phyloP scores from a whole-genome alignment of 2,113 vertebrate species.

The Mesembrinibis cayennensis region DNA sequence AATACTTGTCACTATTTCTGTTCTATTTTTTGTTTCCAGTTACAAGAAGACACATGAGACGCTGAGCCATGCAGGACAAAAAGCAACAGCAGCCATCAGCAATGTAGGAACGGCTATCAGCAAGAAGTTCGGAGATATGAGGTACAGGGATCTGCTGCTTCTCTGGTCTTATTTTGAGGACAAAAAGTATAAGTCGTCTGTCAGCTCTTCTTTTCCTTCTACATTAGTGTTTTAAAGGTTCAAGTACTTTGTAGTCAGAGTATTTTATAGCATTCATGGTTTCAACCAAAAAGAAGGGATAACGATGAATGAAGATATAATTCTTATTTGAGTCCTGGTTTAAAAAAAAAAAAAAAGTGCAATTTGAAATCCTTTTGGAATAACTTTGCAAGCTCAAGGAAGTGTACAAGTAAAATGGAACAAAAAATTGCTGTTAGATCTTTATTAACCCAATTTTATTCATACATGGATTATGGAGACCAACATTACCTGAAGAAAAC shows the following conservation, averaged over 20 bases:
- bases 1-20: background rate
- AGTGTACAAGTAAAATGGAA: background rate
- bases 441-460: background rate
- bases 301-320: background rate
- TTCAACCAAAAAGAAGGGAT: background rate
- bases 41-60: constrained; percentile 97
- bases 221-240: background rate
- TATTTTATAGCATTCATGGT: background rate
- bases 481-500: background rate
- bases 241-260: background rate
- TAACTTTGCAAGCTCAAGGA: background rate
- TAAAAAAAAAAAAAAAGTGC: background rate
- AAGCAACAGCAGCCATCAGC: constrained; percentile 90
- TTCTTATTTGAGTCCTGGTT: background rate
- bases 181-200: background rate
- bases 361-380: background rate
- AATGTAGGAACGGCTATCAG: constrained; percentile 90
- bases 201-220: background rate
- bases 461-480: background rate
- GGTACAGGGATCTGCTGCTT: constrained; percentile 71
- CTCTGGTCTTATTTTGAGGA: background rate
- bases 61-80: constrained; percentile 91
- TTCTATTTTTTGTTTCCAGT: constrained; percentile 68
- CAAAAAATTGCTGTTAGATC: background rate
- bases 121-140: constrained; percentile 96